Evolutionary conservation across 2,888 invertebrate genomes (phyloP).

Genomic region (Coenonympha glycerion): DNA sequence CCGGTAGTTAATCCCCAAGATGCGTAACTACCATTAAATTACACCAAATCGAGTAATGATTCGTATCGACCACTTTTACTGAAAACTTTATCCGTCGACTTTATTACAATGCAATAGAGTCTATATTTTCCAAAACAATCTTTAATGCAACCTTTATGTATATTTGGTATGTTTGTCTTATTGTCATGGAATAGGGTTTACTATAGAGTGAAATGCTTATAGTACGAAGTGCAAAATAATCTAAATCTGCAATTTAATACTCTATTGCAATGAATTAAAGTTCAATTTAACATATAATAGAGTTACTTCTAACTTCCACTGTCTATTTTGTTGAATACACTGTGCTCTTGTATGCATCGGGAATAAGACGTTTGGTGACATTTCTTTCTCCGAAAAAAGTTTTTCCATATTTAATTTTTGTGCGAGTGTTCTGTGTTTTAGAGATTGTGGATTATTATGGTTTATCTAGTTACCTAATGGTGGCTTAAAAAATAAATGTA

Average conservation of each 20-base stretch:
- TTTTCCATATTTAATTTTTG: background rate
- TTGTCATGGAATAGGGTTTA: background rate
- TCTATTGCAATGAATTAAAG: conserved; percentile 6
- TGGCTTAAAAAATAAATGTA: background rate
- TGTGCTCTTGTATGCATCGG: conserved; percentile 4
- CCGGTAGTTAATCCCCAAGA: conserved; percentile 12
- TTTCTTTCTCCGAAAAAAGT: background rate
- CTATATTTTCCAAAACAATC: background rate
- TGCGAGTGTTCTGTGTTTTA: background rate
- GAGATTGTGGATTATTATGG: background rate
- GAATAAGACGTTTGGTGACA: conserved; percentile 10
- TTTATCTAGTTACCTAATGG: too few relatives aligned
- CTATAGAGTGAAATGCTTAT: background rate
- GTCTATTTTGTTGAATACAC: background rate
- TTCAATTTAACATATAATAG: conserved; percentile 1
- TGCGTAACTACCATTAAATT: conserved; percentile 22
- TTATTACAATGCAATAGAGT: conserved; percentile 3
- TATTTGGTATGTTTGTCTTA: background rate
- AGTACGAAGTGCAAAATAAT: background rate
- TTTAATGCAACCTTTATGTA: background rate
- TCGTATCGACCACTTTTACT: conserved; percentile 13
- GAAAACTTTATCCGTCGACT: background rate
- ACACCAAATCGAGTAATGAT: conserved; percentile 14
- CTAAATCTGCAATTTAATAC: background rate
- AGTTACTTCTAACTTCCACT: background rate